Evolutionary conservation across 1,140 invertebrate genomes (phyloP).

Genomic region (Gonatopus flavifemur): DNA sequence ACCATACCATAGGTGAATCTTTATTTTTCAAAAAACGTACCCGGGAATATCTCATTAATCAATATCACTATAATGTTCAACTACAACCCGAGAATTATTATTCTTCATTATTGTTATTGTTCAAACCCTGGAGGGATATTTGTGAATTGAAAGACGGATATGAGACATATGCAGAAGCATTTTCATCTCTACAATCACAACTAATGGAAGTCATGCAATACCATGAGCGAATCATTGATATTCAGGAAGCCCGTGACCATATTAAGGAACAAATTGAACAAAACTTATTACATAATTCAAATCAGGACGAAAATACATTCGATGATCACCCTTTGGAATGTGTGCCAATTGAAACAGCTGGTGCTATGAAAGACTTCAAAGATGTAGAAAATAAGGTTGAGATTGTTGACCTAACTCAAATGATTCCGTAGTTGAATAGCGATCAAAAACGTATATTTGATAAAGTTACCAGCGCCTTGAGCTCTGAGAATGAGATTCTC

Average conservation of each 20-base stretch:
- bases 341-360: slow-evolving; percentile 3
- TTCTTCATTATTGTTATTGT: slow-evolving; percentile 24
- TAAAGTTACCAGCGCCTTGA: slow-evolving; percentile 22
- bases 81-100: slow-evolving; percentile 22
- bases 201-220: slow-evolving; percentile 20
- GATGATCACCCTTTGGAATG: slow-evolving; percentile 2
- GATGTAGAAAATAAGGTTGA: slow-evolving; percentile 10
- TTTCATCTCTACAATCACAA: too few species aligned
- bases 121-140: slow-evolving; percentile 23
- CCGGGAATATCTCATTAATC: slow-evolving; percentile 25
- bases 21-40: slow-evolving; percentile 25
- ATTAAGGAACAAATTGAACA: slow-evolving; percentile 21
- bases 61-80: slow-evolving; percentile 22
- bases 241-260: slow-evolving; percentile 14
- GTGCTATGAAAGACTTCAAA: slow-evolving; percentile 11
- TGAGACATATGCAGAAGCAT: slow-evolving; percentile 23
- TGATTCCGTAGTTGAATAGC: slow-evolving; percentile 24
- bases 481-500: slow-evolving; percentile 19
- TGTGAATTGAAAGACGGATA: too few species aligned
- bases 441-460: slow-evolving; percentile 25
- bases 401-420: slow-evolving; percentile 9
- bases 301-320: neutral
- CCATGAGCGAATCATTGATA: slow-evolving; percentile 17
- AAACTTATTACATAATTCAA: neutral
- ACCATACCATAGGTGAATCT: slow-evolving; percentile 4